These are phyloP conservation scores for Exaiptasia diaphana DNA, from an alignment of 64 coral and sea anemone species.

Conservation along the genomic window DNA sequence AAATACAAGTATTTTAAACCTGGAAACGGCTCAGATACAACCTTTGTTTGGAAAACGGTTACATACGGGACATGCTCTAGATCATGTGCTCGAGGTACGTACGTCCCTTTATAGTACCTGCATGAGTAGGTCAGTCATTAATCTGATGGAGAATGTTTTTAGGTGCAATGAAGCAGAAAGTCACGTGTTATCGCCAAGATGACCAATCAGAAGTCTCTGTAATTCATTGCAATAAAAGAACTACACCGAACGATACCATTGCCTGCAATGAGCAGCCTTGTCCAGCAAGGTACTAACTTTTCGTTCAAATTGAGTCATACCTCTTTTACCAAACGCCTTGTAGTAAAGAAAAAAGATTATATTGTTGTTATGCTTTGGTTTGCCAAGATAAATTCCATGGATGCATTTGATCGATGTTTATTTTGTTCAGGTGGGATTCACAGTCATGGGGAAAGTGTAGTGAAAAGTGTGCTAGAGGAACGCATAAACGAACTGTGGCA, in stretches of 20 bases:
- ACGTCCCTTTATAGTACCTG: neutral
- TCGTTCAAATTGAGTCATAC: neutral
- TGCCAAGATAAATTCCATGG: neutral
- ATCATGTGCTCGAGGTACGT: conserved; percentile 66
- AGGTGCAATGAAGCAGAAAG: conserved; percentile 39
- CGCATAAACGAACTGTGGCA: neutral
- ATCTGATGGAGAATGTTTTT: neutral
- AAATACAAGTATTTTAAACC: conserved; percentile 51
- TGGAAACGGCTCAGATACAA: neutral
- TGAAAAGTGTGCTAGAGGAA: neutral
- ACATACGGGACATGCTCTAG: conserved; percentile 18
- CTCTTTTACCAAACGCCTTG: neutral
- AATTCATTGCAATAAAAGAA: conserved; percentile 34
- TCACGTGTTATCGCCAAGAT: conserved; percentile 71
- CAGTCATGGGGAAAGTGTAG: neutral
- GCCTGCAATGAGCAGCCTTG: conserved; percentile 63
- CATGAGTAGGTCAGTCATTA: neutral
- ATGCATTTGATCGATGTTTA: neutral
- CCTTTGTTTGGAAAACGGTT: conserved; percentile 51
- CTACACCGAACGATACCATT: conserved; percentile 21
- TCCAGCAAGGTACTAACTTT: conserved; percentile 54
- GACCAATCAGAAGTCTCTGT: conserved; percentile 38
- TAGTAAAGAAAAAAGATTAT: too few species aligned
- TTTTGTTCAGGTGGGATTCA: neutral
- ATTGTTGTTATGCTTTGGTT: too few species aligned